Conservation (phyloP, 2,797 vertebrate species). For the Darevskia mixta region DNA sequence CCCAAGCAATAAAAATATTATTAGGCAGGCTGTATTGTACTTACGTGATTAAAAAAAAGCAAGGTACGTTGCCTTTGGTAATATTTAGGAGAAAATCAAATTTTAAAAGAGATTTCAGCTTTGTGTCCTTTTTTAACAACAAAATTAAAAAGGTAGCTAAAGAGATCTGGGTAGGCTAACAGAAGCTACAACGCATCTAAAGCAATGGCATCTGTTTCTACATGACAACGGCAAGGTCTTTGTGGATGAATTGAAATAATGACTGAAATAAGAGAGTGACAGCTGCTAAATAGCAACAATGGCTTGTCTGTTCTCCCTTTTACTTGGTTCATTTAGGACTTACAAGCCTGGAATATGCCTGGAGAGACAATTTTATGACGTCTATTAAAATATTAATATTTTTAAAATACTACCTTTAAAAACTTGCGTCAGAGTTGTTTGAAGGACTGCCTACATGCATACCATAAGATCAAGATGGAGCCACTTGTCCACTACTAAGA, state of each 20-base stretch:
- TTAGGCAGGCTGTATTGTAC: not conserved
- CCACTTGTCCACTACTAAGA: no score
- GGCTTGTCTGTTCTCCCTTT: not conserved
- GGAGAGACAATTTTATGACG: not conserved
- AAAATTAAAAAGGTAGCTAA: not conserved
- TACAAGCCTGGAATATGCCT: not conserved
- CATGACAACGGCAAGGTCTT: not conserved
- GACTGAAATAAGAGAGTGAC: not conserved
- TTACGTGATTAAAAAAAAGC: not conserved
- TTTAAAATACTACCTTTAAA: not conserved
- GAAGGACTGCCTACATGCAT: no score
- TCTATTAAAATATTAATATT: not conserved
- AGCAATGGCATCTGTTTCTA: not conserved
- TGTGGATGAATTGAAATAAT: not conserved
- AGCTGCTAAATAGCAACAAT: not conserved
- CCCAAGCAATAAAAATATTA: slow-evolving; percentile 19
- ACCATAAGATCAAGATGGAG: no score
- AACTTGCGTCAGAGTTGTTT: no score
- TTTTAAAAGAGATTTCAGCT: not conserved
- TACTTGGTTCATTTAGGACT: not conserved
- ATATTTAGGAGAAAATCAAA: not conserved
- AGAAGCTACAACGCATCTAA: not conserved
- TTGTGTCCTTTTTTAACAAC: not conserved
- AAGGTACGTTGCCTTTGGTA: not conserved
- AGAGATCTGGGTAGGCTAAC: not conserved